Percentiles rank a stretch among this genome's conserved stretches.
These are phyloP conservation scores for Hypanus sabinus DNA, from an alignment of 2,113 vertebrate genomes.

Conservation along the genomic window DNA sequence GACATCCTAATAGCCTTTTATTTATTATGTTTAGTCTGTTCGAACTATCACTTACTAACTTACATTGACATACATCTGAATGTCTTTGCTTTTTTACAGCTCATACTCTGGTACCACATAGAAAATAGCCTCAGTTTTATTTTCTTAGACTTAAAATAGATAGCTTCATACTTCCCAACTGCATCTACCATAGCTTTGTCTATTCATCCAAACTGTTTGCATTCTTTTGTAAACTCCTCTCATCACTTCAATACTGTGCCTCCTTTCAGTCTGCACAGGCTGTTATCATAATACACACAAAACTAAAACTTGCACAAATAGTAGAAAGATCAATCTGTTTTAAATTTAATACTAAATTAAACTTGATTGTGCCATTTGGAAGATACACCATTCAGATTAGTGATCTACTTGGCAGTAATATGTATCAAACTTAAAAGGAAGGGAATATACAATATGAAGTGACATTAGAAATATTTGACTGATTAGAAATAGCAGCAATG, in stretches of 20 bases:
- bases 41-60: neutral
- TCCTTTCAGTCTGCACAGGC: neutral
- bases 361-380: neutral
- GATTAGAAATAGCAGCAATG: neutral
- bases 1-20: neutral
- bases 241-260: neutral
- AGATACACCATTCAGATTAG: neutral
- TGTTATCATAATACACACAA: neutral
- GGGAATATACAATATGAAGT: neutral
- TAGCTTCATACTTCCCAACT: neutral
- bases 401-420: neutral
- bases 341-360: conserved; percentile 12
- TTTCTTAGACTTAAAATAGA: neutral
- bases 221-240: neutral
- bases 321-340: neutral
- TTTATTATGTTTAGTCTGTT: no score
- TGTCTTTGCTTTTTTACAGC: neutral
- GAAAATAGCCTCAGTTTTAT: neutral
- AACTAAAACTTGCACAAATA: neutral
- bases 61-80: neutral
- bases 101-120: neutral
- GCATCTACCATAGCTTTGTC: neutral
- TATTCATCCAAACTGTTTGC: neutral
- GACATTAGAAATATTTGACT: neutral
- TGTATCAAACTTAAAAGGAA: neutral